phyloP scores from a whole-genome alignment of 2,797 vertebrate species.

The Dryobates pubescens region DNA sequence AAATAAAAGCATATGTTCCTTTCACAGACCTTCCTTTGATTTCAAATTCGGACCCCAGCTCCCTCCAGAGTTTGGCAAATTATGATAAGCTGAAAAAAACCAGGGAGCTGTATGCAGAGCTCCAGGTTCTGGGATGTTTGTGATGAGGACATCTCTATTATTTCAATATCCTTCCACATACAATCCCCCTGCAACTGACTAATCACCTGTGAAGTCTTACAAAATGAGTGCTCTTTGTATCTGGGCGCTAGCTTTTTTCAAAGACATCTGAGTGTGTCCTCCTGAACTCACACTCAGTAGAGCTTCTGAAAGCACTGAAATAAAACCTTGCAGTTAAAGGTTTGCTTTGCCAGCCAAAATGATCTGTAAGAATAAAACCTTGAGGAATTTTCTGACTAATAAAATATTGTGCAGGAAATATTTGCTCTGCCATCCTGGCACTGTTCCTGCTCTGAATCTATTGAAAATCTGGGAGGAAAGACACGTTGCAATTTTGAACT shows the following conservation, averaged over 20 bases:
- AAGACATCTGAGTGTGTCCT: background rate
- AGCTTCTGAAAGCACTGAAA: background rate
- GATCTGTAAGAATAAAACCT: background rate
- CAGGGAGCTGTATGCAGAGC: background rate
- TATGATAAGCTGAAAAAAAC: background rate
- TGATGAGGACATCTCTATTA: background rate
- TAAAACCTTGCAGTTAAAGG: background rate
- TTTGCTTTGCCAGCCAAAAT: constrained; percentile 22
- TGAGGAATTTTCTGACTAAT: background rate
- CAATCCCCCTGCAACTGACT: background rate
- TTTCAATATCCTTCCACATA: background rate
- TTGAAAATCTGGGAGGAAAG: background rate
- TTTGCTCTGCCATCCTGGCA: background rate
- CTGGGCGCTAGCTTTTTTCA: background rate
- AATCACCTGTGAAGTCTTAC: background rate
- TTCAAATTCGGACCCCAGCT: background rate
- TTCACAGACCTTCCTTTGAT: background rate
- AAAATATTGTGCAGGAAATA: constrained; percentile 25
- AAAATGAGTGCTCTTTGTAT: background rate
- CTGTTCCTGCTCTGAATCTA: background rate
- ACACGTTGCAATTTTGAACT: background rate
- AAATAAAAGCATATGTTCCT: background rate
- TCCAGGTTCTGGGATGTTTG: background rate
- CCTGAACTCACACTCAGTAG: background rate
- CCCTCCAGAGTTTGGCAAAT: background rate